A percentile compares a stretch with the other conserved stretches of the same genome.
These are phyloP conservation scores for Teleiodes luculella DNA, from an alignment of 2,888 invertebrate genomes.

Conservation along the genomic window DNA sequence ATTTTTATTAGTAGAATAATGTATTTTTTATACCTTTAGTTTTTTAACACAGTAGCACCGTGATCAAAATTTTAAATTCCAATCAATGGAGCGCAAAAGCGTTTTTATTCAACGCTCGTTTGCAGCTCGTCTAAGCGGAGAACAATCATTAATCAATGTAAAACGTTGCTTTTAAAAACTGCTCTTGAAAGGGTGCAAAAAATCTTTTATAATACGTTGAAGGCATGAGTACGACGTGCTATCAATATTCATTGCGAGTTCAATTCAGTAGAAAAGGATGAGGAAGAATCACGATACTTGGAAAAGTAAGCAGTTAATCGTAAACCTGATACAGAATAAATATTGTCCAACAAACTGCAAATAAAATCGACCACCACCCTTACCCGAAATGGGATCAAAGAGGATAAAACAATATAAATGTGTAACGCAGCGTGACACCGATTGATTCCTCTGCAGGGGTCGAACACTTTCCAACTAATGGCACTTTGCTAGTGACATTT, in stretches of 20 bases:
- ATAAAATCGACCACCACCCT: slow-evolving; percentile 6
- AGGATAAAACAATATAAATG: slow-evolving; percentile 49
- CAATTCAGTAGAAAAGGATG: slow-evolving; percentile 1
- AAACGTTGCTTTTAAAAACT: slow-evolving; percentile 50
- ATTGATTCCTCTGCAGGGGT: slow-evolving; percentile 54
- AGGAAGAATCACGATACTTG: neutral
- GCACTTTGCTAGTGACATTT: slow-evolving; percentile 40
- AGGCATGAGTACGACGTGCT: slow-evolving; percentile 34
- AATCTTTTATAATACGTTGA: slow-evolving; percentile 41
- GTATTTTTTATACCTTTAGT: slow-evolving; percentile 23
- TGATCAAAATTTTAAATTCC: slow-evolving; percentile 14
- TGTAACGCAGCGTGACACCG: slow-evolving; percentile 45
- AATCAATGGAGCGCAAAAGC: slow-evolving; percentile 40
- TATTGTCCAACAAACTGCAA: slow-evolving; percentile 2
- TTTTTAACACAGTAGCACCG: neutral
- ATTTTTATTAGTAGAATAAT: too few relatives aligned
- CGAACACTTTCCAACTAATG: slow-evolving; percentile 37
- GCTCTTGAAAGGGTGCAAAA: slow-evolving; percentile 43
- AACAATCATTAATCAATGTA: slow-evolving; percentile 52
- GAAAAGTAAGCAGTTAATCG: neutral
- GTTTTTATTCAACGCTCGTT: slow-evolving; percentile 36
- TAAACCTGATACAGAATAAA: neutral
- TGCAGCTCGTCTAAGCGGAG: slow-evolving; percentile 41
- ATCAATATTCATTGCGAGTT: slow-evolving; percentile 42
- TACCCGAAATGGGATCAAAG: slow-evolving; percentile 30